Evolutionary conservation across 2,888 invertebrate species (phyloP).

Genomic region (Scrobipalpa costella): DNA sequence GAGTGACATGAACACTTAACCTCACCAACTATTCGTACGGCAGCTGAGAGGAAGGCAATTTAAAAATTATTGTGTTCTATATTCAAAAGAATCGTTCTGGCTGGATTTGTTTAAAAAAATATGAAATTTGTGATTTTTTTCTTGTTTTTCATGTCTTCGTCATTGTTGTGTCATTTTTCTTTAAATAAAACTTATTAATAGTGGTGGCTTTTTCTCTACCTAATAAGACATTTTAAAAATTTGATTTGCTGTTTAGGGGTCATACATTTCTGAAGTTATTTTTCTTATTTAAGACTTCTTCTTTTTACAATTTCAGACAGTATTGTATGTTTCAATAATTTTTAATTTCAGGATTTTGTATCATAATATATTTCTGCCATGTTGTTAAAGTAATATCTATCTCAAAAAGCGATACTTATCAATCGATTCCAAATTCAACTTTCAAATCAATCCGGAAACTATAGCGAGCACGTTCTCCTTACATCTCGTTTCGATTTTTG

Average conservation of each 20-base stretch:
- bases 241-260: no score
- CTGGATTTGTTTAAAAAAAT: neutral
- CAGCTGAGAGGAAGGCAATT: constrained; percentile 17
- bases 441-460: constrained; percentile 30
- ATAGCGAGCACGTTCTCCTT: constrained; percentile 74
- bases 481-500: constrained; percentile 69
- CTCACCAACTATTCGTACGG: constrained; percentile 37
- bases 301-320: no score
- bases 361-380: no score
- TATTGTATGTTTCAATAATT: no score
- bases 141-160: neutral
- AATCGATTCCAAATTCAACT: constrained; percentile 23
- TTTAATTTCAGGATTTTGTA: no score
- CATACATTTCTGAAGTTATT: no score
- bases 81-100: neutral
- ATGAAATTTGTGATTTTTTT: neutral
- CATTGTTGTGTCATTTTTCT: neutral
- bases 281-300: no score
- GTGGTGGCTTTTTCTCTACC: no score
- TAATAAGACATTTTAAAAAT: no score
- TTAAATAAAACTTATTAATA: no score
- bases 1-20: constrained; percentile 72
- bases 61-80: constrained; percentile 8
- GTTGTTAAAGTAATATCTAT: no score
- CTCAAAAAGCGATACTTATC: neutral